Evolutionary conservation across 2,888 invertebrate species (phyloP).

Genomic region (Chalcis sispes): DNA sequence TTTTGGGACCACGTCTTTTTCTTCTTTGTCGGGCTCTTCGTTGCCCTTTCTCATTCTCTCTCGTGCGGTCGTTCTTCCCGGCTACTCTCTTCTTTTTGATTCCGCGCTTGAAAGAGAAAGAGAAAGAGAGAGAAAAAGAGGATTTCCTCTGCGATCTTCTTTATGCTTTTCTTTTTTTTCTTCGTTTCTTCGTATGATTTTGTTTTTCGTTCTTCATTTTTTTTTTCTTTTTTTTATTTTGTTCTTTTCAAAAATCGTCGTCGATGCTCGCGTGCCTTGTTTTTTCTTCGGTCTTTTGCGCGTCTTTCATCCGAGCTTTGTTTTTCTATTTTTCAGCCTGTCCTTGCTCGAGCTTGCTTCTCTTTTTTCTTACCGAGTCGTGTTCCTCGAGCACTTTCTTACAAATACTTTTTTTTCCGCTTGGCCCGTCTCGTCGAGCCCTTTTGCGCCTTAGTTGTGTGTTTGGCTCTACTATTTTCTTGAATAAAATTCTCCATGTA

Average conservation of each 20-base stretch:
- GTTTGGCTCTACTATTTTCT: slow-evolving; percentile 7
- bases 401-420: slow-evolving; percentile 27
- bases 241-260: slow-evolving; percentile 41
- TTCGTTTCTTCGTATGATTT: neutral
- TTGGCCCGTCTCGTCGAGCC: slow-evolving; percentile 30
- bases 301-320: slow-evolving; percentile 27
- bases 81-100: slow-evolving; percentile 14
- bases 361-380: slow-evolving; percentile 37
- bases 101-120: neutral
- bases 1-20: slow-evolving; percentile 49
- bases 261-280: slow-evolving; percentile 28
- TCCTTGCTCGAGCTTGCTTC: slow-evolving; percentile 51
- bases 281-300: slow-evolving; percentile 27
- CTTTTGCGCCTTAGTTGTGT: slow-evolving; percentile 23
- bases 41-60: slow-evolving; percentile 54
- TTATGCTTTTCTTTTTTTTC: neutral
- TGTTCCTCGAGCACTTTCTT: slow-evolving; percentile 40
- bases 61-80: neutral
- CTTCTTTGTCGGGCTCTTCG: too few relatives aligned
- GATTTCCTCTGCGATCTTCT: slow-evolving; percentile 30
- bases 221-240: slow-evolving; percentile 3
- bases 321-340: slow-evolving; percentile 54
- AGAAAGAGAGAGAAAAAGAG: slow-evolving; percentile 11
- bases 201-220: slow-evolving; percentile 4
- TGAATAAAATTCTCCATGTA: slow-evolving; percentile 10